A percentile compares a stretch with the other conserved stretches of the same genome.
Conservation (phyloP, 2,797 vertebrate species). For the Xerus rutilus region DNA sequence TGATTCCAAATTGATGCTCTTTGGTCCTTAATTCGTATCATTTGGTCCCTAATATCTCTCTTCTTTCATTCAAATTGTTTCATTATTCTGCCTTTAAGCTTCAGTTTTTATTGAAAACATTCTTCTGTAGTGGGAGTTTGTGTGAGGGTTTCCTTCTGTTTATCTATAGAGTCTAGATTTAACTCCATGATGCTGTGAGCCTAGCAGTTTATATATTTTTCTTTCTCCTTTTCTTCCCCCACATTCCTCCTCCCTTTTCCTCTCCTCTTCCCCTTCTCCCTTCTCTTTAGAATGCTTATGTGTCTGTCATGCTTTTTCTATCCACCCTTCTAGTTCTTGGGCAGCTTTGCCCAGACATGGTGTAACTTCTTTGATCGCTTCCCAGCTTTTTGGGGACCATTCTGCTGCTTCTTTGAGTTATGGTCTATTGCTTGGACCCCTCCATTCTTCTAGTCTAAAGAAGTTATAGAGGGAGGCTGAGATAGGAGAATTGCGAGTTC, state of each 20-base stretch:
- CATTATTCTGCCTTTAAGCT: constrained; percentile 40
- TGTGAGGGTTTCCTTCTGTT: background rate
- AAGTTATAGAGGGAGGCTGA: background rate
- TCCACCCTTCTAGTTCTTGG: background rate
- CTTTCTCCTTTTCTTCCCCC: background rate
- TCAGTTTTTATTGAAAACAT: constrained; percentile 15
- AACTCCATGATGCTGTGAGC: background rate
- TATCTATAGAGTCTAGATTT: background rate
- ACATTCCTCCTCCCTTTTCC: background rate
- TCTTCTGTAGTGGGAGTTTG: constrained; percentile 4
- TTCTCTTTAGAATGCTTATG: background rate
- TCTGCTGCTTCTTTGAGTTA: background rate
- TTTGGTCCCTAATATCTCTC: background rate
- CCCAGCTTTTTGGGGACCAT: background rate
- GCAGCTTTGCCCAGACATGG: constrained; percentile 17
- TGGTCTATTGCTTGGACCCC: background rate
- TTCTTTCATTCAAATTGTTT: constrained; percentile 15
- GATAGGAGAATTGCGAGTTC: too few species aligned
- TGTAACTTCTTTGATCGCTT: constrained; percentile 27
- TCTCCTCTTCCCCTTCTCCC: background rate
- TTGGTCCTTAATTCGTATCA: background rate
- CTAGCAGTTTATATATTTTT: background rate
- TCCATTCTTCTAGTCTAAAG: background rate
- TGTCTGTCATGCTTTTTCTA: background rate
- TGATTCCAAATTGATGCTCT: constrained; percentile 35